A percentile compares a stretch with the other conserved stretches of the same genome.
Evolutionary conservation across 2,113 vertebrate genomes (phyloP).

Genomic region (Callipepla californica): DNA sequence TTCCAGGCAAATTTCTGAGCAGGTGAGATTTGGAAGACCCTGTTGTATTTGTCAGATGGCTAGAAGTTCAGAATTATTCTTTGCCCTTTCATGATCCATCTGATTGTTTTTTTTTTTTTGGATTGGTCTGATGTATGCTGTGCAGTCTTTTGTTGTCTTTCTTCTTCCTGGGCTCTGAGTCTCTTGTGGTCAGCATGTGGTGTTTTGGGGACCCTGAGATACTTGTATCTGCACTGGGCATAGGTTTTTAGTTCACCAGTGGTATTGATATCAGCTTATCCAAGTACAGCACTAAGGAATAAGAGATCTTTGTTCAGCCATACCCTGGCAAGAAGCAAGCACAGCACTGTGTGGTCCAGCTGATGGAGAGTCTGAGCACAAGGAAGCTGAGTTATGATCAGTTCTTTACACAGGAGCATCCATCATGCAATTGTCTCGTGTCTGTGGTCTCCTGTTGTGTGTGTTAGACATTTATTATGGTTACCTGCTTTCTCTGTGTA

Average conservation of each 20-base stretch:
- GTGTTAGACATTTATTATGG: background rate
- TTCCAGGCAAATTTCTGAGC: background rate
- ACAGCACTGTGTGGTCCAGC: background rate
- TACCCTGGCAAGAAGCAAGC: background rate
- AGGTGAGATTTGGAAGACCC: fast-evolving
- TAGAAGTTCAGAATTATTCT: background rate
- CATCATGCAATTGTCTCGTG: conserved; percentile 4
- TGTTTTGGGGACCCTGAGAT: background rate
- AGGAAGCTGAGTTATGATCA: background rate
- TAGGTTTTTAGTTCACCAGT: background rate
- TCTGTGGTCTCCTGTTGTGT: conserved; percentile 37
- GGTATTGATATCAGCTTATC: background rate
- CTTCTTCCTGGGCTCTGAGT: background rate
- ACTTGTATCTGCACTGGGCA: background rate
- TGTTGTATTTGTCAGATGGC: background rate
- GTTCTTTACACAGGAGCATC: conserved; percentile 4
- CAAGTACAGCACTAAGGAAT: background rate
- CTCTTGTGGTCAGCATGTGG: background rate
- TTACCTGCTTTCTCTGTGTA: conserved; percentile 12
- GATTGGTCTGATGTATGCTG: background rate
- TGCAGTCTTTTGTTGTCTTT: background rate
- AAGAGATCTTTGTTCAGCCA: background rate
- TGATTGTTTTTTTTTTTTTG: background rate
- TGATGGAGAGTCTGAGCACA: background rate
- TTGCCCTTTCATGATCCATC: background rate